These are phyloP conservation scores for Smithornis capensis DNA, from an alignment of 2,113 vertebrate genomes.

Conservation along the genomic window DNA sequence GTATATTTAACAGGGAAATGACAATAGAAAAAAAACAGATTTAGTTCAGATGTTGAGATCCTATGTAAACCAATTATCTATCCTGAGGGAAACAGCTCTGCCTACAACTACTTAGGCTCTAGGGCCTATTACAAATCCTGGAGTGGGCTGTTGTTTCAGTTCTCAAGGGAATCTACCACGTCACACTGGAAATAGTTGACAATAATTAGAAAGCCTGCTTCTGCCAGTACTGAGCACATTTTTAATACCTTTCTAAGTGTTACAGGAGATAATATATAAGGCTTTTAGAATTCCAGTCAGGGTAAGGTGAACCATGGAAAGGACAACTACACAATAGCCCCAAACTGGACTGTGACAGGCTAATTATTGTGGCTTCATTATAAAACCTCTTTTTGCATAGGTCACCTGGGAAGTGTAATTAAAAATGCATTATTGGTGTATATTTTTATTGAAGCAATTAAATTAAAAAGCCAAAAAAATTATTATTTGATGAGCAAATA, in stretches of 20 bases:
- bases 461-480: conserved; percentile 94
- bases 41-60: conserved; percentile 81
- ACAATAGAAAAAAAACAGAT: conserved; percentile 74
- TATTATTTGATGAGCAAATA: conserved; percentile 94
- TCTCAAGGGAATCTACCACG: conserved; percentile 84
- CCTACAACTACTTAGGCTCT: conserved; percentile 83
- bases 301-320: conserved; percentile 85
- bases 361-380: conserved; percentile 97
- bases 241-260: conserved; percentile 84
- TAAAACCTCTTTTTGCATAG: conserved; percentile 96
- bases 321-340: conserved; percentile 92
- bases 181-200: conserved; percentile 83
- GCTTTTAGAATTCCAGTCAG: conserved; percentile 88
- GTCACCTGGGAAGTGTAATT: conserved; percentile 98
- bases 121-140: conserved; percentile 83
- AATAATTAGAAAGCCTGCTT: conserved; percentile 86
- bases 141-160: conserved; percentile 79
- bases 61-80: conserved; percentile 86
- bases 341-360: conserved; percentile 95
- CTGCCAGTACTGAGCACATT: conserved; percentile 80
- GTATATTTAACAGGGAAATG: conserved; percentile 76
- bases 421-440: conserved; percentile 98
- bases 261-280: conserved; percentile 84
- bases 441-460: conserved; percentile 98
- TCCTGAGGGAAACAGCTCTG: conserved; percentile 80